phyloP scores from a whole-genome alignment of 2,888 invertebrate species.

The Tetropium fuscum region DNA sequence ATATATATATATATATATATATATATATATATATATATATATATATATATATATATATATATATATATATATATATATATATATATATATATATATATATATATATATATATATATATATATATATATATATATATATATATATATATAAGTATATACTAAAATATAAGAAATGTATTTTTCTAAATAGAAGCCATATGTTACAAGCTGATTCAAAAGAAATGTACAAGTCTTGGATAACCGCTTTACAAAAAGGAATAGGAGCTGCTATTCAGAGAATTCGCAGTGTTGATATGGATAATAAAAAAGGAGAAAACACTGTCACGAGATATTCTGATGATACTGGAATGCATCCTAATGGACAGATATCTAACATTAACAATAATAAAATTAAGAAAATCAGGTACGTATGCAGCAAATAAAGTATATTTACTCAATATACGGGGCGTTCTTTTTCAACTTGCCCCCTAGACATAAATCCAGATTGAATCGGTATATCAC shows the following conservation, averaged over 20 bases:
- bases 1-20: too few relatives aligned
- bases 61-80: too few relatives aligned
- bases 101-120: too few relatives aligned
- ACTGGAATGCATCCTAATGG: constrained; percentile 45
- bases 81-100: too few relatives aligned
- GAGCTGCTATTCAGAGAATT: constrained; percentile 82
- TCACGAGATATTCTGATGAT: constrained; percentile 49
- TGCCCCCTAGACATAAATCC: too few relatives aligned
- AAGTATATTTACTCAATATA: constrained; percentile 97
- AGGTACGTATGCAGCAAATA: constrained; percentile 72
- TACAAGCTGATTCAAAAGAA: constrained; percentile 98
- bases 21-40: too few relatives aligned
- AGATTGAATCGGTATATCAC: too few relatives aligned
- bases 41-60: too few relatives aligned
- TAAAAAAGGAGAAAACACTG: constrained; percentile 54
- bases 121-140: too few relatives aligned
- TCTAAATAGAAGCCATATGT: constrained; percentile 84
- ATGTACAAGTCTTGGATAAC: constrained; percentile 90
- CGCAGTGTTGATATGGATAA: constrained; percentile 55
- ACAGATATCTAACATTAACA: constrained; percentile 42
- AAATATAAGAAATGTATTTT: too few relatives aligned
- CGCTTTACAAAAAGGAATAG: constrained; percentile 89
- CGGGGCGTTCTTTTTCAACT: constrained; percentile 96
- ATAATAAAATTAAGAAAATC: constrained; percentile 54
- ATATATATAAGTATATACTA: too few relatives aligned